These are phyloP conservation scores for Pandemis heparana DNA, from an alignment of 2,888 invertebrate species.

Conservation along the genomic window DNA sequence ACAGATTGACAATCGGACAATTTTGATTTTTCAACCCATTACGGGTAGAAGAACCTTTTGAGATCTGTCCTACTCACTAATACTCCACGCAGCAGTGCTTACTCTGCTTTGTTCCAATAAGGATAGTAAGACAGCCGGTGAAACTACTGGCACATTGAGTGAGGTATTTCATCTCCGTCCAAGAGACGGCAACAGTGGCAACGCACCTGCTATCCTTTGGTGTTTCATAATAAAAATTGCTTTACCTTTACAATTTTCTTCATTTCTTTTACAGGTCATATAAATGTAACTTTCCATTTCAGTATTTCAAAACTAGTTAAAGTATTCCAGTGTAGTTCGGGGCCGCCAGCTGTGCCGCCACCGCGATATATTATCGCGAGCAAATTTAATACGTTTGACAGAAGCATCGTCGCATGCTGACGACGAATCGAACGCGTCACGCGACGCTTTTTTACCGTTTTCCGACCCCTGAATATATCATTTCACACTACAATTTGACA, in stretches of 20 bases:
- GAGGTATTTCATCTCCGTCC: too few relatives aligned
- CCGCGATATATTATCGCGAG: slow-evolving; percentile 56
- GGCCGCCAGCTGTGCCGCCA: slow-evolving; percentile 23
- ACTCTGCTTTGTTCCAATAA: too few relatives aligned
- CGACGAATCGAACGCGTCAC: slow-evolving; percentile 70
- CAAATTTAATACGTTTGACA: slow-evolving; percentile 71
- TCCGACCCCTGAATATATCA: slow-evolving; percentile 71
- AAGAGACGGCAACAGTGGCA: too few relatives aligned
- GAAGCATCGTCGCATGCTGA: slow-evolving; percentile 68
- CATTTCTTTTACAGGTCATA: neutral
- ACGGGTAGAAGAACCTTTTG: too few relatives aligned
- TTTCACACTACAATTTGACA: slow-evolving; percentile 80
- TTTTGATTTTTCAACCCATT: too few relatives aligned
- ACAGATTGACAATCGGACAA: too few relatives aligned
- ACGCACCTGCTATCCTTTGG: too few relatives aligned
- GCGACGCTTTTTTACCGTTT: slow-evolving; percentile 65
- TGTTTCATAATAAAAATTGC: too few relatives aligned
- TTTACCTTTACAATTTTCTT: neutral
- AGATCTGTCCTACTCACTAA: too few relatives aligned
- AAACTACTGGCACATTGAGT: too few relatives aligned
- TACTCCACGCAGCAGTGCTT: too few relatives aligned
- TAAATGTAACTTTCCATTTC: neutral
- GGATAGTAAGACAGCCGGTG: too few relatives aligned
- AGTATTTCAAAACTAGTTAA: slow-evolving; percentile 31
- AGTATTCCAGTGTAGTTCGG: slow-evolving; percentile 25